A percentile compares a stretch with the other conserved stretches of the same genome.
Conservation (phyloP, 1,140 invertebrate species). For the Conus ventricosus region DNA sequence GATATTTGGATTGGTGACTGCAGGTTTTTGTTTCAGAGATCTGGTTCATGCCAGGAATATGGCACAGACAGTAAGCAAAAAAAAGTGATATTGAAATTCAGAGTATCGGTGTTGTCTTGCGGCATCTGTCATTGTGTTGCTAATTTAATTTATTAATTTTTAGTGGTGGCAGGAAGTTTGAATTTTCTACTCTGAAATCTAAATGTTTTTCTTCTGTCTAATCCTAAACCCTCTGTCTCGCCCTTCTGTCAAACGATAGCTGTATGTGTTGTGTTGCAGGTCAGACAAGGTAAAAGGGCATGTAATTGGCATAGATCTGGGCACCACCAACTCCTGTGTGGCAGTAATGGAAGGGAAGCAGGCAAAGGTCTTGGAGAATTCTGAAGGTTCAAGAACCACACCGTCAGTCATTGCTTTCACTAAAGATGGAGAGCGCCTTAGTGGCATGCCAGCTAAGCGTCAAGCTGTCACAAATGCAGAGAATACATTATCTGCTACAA, state of each 20-base stretch:
- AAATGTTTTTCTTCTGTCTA: not conserved
- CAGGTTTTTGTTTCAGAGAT: too few species aligned
- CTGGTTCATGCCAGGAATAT: too few species aligned
- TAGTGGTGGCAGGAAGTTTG: too few species aligned
- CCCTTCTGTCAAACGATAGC: not conserved
- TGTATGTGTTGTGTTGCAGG: slow-evolving; percentile 48
- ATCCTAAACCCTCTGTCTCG: not conserved
- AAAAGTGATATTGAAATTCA: too few species aligned
- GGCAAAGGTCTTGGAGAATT: slow-evolving; percentile 92
- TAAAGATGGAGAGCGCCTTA: slow-evolving; percentile 91
- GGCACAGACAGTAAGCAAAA: too few species aligned
- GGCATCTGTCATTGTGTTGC: too few species aligned
- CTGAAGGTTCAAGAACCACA: slow-evolving; percentile 93
- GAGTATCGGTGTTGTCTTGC: too few species aligned
- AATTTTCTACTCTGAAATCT: not conserved
- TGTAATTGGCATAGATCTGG: slow-evolving; percentile 98
- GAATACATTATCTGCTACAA: slow-evolving; percentile 99
- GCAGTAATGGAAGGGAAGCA: slow-evolving; percentile 98
- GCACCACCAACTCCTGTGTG: slow-evolving; percentile 98
- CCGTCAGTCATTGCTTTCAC: slow-evolving; percentile 97
- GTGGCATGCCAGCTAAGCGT: slow-evolving; percentile 98
- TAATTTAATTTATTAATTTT: too few species aligned
- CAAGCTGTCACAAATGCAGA: slow-evolving; percentile 99
- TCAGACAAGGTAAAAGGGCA: slow-evolving; percentile 91
- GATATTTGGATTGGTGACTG: too few species aligned